Conservation (phyloP, 2,888 invertebrate genomes). For the Podabrus alpinus region DNA sequence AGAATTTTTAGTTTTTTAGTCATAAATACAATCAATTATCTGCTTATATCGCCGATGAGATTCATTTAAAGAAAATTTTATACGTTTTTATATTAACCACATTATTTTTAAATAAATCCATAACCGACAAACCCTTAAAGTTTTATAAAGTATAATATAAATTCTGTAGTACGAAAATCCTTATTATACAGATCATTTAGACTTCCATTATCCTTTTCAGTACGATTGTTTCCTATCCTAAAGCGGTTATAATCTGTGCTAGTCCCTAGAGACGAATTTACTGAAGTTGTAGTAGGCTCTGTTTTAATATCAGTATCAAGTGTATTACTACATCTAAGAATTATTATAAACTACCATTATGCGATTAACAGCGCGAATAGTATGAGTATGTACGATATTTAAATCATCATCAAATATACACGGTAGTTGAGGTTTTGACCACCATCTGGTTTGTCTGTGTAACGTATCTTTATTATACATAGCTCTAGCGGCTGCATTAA, state of each 20-base stretch:
- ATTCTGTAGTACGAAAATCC: constrained; percentile 20
- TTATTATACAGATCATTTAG: constrained; percentile 29
- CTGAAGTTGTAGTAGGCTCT: constrained; percentile 29
- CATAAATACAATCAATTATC: constrained; percentile 31
- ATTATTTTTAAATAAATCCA: not conserved
- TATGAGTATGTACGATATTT: constrained; percentile 29
- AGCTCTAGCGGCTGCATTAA: not conserved
- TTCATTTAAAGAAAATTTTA: not conserved
- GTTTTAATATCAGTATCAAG: constrained; percentile 28
- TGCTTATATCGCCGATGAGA: not conserved
- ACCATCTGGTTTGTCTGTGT: not conserved
- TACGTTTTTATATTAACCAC: not conserved
- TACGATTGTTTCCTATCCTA: constrained; percentile 32
- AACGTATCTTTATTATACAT: not conserved
- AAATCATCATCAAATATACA: not conserved
- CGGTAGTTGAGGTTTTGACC: not conserved
- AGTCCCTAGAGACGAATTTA: constrained; percentile 30
- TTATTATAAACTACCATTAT: constrained; percentile 17
- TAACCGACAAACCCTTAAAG: not conserved
- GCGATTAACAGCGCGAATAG: constrained; percentile 24
- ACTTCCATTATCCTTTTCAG: constrained; percentile 32
- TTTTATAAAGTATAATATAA: constrained; percentile 3
- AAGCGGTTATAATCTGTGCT: constrained; percentile 33
- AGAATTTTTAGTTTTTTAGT: no score
- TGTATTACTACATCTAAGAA: constrained; percentile 25